Base-by-base conservation (phyloP, 1,140 invertebrate species). In the Drosophila pandora region DNA sequence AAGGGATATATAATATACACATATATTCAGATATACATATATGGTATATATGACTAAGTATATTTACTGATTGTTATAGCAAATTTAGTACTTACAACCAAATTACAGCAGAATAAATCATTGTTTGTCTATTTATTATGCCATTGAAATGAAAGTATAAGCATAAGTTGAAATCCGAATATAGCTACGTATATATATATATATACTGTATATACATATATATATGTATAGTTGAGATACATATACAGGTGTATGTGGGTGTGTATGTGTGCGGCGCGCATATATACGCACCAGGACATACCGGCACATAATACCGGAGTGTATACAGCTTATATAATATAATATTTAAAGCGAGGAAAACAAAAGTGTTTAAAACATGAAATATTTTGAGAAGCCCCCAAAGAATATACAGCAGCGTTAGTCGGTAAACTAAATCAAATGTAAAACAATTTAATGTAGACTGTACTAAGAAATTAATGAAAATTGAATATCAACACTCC, bases 361-460 rank as follows among this genome's bases (percentile, higher is more conserved):
- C 13, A 43, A 68, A 67, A 68, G 39, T 69, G 65, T 69, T 69
- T 30, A 69, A 69, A 69, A 69, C 65, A 69, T 69, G 65, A 54
- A 69, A 67, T 69, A 69, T 69, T 69, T 69, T 69, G 65, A 67
- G 62, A 47, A 48, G 47, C 53, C 9, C 30, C 3, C 7, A 61
- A 53, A 43, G 25, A 68, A 69, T 67, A 67, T 67, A 69, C 65
- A 56, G 17, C 41, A 34, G 54, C 56, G 52, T 69, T 68, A 69
- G 65, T 56, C 65, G 34, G 65, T 69, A 69, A 69, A 69, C 41
- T 45, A 69, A 69, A 69, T 69, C 65, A 69, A 69, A 69, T 69
- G 65, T 69, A 69, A 69, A 69, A 69, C 65, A 68, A 69, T 68
- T 67, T 69, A 65, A 69, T 69, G 65, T 69, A 69, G 65, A 69